Evolutionary conservation across 2,888 invertebrate species (phyloP).

Genomic region (Chrysomela aeneicollis): DNA sequence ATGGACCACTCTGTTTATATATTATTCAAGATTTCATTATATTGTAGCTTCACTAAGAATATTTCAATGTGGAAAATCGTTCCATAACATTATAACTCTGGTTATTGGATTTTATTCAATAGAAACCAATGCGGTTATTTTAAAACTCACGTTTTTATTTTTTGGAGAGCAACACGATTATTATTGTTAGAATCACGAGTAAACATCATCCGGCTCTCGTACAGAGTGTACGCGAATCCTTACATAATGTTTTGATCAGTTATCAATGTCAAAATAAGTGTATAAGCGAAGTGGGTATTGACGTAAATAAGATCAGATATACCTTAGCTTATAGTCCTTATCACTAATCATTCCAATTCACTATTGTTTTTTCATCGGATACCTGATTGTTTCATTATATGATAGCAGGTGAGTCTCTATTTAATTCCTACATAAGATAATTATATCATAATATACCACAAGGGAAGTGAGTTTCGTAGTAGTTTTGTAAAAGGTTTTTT

Average conservation of each 20-base stretch:
- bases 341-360: background rate
- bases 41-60: too few relatives aligned
- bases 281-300: background rate
- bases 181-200: conserved; percentile 2
- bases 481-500: too few relatives aligned
- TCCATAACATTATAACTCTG: background rate
- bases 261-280: background rate
- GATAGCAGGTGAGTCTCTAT: background rate
- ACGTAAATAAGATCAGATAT: background rate
- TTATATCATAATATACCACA: too few relatives aligned
- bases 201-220: background rate
- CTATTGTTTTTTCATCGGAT: background rate
- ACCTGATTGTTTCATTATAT: background rate
- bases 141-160: conserved; percentile 4
- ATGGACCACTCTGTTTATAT: too few relatives aligned
- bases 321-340: background rate
- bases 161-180: conserved; percentile 5
- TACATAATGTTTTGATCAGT: conserved; percentile 5
- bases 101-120: background rate
- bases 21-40: too few relatives aligned
- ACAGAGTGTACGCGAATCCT: background rate
- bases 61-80: too few relatives aligned
- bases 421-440: background rate
- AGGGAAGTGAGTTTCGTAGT: too few relatives aligned
- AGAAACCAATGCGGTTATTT: background rate